These are phyloP conservation scores for Melanogrammus aeglefinus DNA, from an alignment of 2,797 vertebrate species.

Conservation along the genomic window DNA sequence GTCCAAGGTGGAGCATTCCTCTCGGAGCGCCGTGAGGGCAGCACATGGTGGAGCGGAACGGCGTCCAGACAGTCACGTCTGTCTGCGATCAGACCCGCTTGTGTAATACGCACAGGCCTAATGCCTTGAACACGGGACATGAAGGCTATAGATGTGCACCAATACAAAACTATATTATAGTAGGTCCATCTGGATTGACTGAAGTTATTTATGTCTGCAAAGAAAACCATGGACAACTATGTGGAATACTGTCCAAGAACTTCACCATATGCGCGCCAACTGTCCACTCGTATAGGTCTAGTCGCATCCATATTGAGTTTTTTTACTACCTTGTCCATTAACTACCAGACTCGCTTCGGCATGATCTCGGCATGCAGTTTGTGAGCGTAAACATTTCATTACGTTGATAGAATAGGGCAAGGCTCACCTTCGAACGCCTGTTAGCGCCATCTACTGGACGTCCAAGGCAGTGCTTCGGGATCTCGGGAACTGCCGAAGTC, in stretches of 20 bases:
- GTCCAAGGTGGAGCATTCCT: conserved; percentile 51
- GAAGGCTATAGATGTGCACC: background rate
- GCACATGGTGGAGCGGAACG: conserved; percentile 48
- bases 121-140: background rate
- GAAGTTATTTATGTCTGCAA: background rate
- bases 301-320: background rate
- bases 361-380: background rate
- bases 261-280: too few species aligned
- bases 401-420: background rate
- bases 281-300: too few species aligned
- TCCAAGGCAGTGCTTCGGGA: too few species aligned
- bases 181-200: background rate
- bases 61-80: background rate
- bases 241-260: too few species aligned
- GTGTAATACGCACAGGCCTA: background rate
- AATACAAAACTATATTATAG: background rate
- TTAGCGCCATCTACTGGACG: background rate
- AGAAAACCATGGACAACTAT: too few species aligned
- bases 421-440: background rate
- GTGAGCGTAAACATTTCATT: background rate
- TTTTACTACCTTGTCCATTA: background rate
- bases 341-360: background rate
- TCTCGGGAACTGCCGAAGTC: too few species aligned
- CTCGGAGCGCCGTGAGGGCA: conserved; percentile 33
- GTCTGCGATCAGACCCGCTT: background rate